Evolutionary conservation across 2,797 vertebrate species (phyloP), one percentile per base, ranked within the genome.

Genomic region (Lemur catta): DNA sequence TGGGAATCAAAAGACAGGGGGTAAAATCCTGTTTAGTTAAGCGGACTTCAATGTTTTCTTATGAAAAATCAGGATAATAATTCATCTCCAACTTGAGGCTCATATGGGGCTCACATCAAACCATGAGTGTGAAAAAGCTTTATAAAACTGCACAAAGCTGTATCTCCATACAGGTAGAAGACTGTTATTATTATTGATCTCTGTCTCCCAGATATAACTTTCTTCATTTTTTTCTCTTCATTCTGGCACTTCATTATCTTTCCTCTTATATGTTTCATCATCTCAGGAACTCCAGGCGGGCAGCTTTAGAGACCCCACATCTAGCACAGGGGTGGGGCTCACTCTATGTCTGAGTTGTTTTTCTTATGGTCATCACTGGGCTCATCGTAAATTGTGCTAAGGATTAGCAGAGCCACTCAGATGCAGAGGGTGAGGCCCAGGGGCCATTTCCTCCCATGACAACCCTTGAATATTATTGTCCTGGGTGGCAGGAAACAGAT

Each of bases 401-500:
- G 57, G 43, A 80, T 92, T 69, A 76, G 17, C 82, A 38, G 46
- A 86, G n/a, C 55, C n/a, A 30, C 28, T 55, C 26, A 91, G 79
- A 52, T 2, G 1, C n/a, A 94, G 78, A 52, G 41, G 11, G 67
- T 61, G 26, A 65, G 20, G 5, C 30, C 52, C 6, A 26, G n/a
- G 15, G 33, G 26, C 18, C 46, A 74, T 84, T 90, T 94, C 81
- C 55, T 94, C 63, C 50, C 22, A 10, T 78, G 61, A 82, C 35
- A 57, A 41, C 14, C 41, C 74, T 74, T 81, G 59, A 81, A 84
- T 88, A 71, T 90, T 81, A 82, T 71, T 81, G 50, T 75, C 78
- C 33, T 1, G 14, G 30, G 50, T 94, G 69, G 90, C 61, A 87
- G 55, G 79, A 86, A 94, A 82, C 89, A 89, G 80, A 91, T 57